Evolutionary conservation across 2,113 vertebrate genomes (phyloP), one percentile per base, ranked within the genome.

Genomic region (Chloebia gouldiae): DNA sequence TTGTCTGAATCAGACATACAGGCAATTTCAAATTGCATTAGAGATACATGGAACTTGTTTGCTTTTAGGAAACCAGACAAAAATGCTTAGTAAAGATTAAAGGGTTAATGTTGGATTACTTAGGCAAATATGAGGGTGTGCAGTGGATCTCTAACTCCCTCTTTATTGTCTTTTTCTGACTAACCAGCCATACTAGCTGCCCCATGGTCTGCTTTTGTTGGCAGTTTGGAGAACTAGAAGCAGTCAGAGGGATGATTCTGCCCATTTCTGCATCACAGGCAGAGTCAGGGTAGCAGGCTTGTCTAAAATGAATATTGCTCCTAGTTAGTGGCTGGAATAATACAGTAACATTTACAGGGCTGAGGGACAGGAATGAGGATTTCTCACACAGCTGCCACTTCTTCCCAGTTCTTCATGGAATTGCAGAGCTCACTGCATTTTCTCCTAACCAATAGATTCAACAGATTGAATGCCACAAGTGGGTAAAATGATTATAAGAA

Each of bases 281-380:
- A 64, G 56, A 59, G 31, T 30, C 70, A 76, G 51, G 24, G 8
- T 51, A 30, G 35, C 20, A 40, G n/a, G 9, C 15, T 79, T 7
- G 2, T 28, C 50, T 53, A 14, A 73, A 86, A 30, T 2, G 1
- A 51, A 25, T 33, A 5, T 13, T 90, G 20, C 3, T 84, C n/a
- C 22, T 61, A 11, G 14, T 47, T 56, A n/a, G 39, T 11, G 30
- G 30, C 28, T 87, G 45, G 14, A 53, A 37, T 35, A 44, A 22
- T 7, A 30, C 2, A 42, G 25, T 15, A 65, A 37, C 10, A n/a
- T 56, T n/a, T 79, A 18, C 39, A 44, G 27, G 10, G 25, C 0
- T 47, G 10, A 1, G 1, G 30, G 47, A 12, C 15, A 54, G 35
- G 27, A 69, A 61, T 0, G 0, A 90, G 31, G 40, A 39, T 69